These are phyloP conservation scores for Electrona antarctica DNA, from an alignment of 2,113 vertebrate genomes.

Conservation along the genomic window DNA sequence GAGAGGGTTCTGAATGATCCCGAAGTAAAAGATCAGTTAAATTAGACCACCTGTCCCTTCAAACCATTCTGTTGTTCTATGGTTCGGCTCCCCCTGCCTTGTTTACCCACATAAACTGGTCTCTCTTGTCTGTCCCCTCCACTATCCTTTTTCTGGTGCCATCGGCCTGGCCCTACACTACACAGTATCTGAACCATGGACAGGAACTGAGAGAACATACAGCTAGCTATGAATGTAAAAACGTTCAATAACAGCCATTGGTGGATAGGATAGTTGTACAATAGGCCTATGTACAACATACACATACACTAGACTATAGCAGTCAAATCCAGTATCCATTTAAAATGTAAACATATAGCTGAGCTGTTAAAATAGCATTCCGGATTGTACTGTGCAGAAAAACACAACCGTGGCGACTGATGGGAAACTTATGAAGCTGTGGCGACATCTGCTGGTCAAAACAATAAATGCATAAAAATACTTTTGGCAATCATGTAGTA, in stretches of 20 bases:
- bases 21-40: constrained; percentile 66
- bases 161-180: constrained; percentile 35
- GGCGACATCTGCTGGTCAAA: constrained; percentile 68
- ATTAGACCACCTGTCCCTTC: constrained; percentile 65
- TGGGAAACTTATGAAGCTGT: constrained; percentile 17
- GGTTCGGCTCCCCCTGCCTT: constrained; percentile 44
- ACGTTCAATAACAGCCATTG: too few relatives aligned
- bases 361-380: too few relatives aligned
- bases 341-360: too few relatives aligned
- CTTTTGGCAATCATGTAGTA: too few relatives aligned
- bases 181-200: constrained; percentile 42
- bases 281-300: too few relatives aligned
- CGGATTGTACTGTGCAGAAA: too few relatives aligned
- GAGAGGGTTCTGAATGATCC: constrained; percentile 49
- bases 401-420: neutral
- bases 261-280: too few relatives aligned
- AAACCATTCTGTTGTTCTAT: constrained; percentile 59
- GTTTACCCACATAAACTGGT: constrained; percentile 67
- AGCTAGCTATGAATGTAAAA: neutral
- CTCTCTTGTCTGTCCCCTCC: constrained; percentile 28
- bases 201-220: constrained; percentile 20
- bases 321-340: too few relatives aligned
- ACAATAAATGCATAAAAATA: constrained; percentile 3
- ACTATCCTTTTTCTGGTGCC: neutral
- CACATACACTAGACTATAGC: too few relatives aligned